Evolutionary conservation across 1,140 invertebrate genomes (phyloP), one percentile per base, ranked within the genome.

Genomic region (Colletes latitarsis): DNA sequence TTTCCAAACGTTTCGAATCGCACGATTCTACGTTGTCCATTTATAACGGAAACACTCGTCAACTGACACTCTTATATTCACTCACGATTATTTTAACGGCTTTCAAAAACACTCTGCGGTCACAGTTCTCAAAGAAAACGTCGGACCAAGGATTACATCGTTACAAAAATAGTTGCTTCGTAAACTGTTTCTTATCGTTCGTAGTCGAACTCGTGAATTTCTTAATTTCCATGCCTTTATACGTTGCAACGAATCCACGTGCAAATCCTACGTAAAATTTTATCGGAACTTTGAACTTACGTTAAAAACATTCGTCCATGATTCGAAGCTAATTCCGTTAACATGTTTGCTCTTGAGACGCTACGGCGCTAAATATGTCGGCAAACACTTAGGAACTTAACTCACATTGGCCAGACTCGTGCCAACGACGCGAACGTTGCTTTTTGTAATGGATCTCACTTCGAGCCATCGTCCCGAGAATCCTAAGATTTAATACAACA

Each of bases 401-500:
- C 75, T 17, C 46, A n/a, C 53, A 39, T 62, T 30, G 52, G 43
- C 52, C 75, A 57, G 62, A 19, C 39, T 80, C 46, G 43, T 19
- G 30, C 30, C 1, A 21, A 73, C 21, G 41, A 74, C 68, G 9
- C 53, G 72, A 57, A 43, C 30, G 58, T 10, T 63, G 53, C 66
- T 19, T 72, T 76, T 69, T 62, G 17, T 74, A 60, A 80, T 68
- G 72, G 62, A 74, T 43, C 63, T 30, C 39, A 52, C 21, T 39
- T 53, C 68, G 78, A 74, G 53, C 21, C 30, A 5, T 41, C 52
- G 62, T 17, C 14, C 53, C 21, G 52, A 52, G 46, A 60, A 46
- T 12, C 63, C 12, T 5, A 14, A 9, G 9, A 43, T 68, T 80
- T 72, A 97, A 89, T 97, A 97, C 67, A 97, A 93, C 96, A 97